Conservation (phyloP, 2,113 vertebrate species). For the Actenoides hombroni region DNA sequence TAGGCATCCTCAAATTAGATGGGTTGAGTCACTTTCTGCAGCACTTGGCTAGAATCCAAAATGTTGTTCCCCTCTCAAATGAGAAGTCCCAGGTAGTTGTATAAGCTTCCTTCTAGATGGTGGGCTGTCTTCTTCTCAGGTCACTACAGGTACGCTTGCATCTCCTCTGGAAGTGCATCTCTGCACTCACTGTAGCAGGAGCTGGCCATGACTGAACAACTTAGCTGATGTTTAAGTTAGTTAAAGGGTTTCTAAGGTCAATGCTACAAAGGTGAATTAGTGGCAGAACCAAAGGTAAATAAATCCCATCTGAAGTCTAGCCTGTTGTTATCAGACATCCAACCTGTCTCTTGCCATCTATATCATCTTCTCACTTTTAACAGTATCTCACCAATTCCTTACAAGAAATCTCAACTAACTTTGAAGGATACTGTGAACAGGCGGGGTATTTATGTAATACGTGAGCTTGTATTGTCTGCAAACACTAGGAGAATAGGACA, state of each 20-base stretch:
- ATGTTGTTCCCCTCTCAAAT: not conserved
- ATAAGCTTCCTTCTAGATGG: not conserved
- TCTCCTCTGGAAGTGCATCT: not conserved
- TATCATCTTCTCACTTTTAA: fast-evolving
- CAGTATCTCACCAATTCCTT: not conserved
- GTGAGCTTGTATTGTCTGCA: not conserved
- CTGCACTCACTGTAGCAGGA: not conserved
- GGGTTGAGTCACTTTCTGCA: not conserved
- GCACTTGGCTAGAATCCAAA: not conserved
- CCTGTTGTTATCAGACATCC: not conserved
- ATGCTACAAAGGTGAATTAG: not conserved
- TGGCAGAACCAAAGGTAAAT: not conserved
- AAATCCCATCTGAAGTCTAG: not conserved
- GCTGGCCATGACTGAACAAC: not conserved
- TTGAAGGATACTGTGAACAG: not conserved
- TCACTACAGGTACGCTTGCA: not conserved
- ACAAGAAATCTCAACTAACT: not conserved
- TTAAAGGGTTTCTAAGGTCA: not conserved
- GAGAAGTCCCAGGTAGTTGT: not conserved
- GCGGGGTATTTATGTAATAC: fast-evolving
- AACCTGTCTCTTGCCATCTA: not conserved
- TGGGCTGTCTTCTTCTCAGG: not conserved
- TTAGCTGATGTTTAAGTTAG: not conserved
- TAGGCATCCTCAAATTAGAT: not conserved
- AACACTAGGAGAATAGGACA: not conserved